These are phyloP conservation scores for Creontiades dilutus DNA, from an alignment of 2,888 invertebrate genomes.

Conservation along the genomic window DNA sequence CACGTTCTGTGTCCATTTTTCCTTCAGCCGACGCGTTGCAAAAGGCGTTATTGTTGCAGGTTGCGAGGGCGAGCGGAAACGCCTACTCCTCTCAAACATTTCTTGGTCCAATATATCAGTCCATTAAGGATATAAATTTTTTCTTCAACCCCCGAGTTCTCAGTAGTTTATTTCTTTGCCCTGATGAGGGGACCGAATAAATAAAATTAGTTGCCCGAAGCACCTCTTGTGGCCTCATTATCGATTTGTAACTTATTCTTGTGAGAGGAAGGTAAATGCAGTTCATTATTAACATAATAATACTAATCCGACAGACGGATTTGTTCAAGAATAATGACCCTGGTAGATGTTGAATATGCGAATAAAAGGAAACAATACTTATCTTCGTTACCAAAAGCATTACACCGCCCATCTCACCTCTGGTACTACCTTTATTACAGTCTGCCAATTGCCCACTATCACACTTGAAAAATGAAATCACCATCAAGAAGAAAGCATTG, in stretches of 20 bases:
- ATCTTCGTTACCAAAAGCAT: too few species aligned
- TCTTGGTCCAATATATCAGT: conserved; percentile 2
- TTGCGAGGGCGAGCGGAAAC: conserved; percentile 40
- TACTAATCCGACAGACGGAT: too few species aligned
- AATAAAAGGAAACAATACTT: too few species aligned
- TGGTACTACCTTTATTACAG: too few species aligned
- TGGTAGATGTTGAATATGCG: too few species aligned
- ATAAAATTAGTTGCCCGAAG: conserved; percentile 40
- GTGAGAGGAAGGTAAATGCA: too few species aligned
- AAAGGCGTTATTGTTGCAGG: neutral
- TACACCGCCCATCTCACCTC: too few species aligned
- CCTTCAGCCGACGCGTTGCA: neutral
- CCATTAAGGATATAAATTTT: conserved; percentile 41
- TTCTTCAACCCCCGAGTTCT: conserved; percentile 4
- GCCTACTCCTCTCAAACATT: conserved; percentile 41
- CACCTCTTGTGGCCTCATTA: conserved; percentile 3
- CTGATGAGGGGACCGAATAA: conserved; percentile 15
- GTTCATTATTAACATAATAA: too few species aligned
- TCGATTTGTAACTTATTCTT: conserved; percentile 32
- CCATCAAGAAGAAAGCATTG: too few species aligned
- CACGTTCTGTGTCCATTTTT: neutral
- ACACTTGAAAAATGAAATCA: too few species aligned
- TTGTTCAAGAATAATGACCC: too few species aligned
- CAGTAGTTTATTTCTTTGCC: neutral
- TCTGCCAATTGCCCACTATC: too few species aligned